These are phyloP conservation scores for Drosophila triauraria DNA, from an alignment of 1,140 invertebrate species.

Conservation along the genomic window DNA sequence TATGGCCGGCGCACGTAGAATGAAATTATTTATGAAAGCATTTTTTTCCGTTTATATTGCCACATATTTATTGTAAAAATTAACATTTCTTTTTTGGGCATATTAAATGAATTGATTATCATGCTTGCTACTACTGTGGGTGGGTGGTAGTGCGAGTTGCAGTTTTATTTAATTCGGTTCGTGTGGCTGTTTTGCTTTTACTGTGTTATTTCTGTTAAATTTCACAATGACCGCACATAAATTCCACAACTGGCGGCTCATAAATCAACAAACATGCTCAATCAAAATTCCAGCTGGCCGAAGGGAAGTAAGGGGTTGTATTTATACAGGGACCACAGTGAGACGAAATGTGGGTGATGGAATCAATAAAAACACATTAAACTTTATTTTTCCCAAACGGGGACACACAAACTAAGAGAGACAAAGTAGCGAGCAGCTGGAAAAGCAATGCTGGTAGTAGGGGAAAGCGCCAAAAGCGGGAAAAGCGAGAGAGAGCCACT, in stretches of 20 bases:
- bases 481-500: constrained; percentile 21
- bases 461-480: not conserved
- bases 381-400: constrained; percentile 54
- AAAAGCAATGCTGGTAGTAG: constrained; percentile 47
- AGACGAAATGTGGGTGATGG: constrained; percentile 29
- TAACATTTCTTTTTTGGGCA: constrained; percentile 29
- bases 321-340: constrained; percentile 37
- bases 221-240: constrained; percentile 69
- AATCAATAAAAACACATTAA: constrained; percentile 78
- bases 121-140: not conserved
- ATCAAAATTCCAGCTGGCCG: constrained; percentile 67
- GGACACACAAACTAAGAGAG: not conserved
- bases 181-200: constrained; percentile 11
- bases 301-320: constrained; percentile 18
- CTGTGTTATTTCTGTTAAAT: constrained; percentile 32
- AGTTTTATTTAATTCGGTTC: constrained; percentile 10
- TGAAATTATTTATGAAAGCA: constrained; percentile 22
- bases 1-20: not conserved
- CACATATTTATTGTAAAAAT: constrained; percentile 39
- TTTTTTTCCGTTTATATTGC: not conserved
- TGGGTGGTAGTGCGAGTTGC: not conserved
- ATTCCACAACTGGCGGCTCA: constrained; percentile 66
- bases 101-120: constrained; percentile 30
- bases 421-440: constrained; percentile 37
- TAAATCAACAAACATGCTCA: constrained; percentile 72